phyloP scores from a whole-genome alignment of 2,888 invertebrate genomes.

The Agrotis clavis region DNA sequence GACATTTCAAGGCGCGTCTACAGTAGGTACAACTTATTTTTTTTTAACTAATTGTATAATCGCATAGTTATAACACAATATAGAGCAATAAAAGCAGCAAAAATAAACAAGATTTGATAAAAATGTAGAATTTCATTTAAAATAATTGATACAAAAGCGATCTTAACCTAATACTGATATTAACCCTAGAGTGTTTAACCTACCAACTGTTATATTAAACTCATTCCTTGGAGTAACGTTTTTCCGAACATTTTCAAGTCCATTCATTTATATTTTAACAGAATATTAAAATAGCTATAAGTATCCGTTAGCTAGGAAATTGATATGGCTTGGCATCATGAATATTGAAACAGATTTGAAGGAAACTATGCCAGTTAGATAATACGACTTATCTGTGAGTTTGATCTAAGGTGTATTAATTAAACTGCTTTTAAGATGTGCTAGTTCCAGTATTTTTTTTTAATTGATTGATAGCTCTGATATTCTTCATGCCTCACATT shows the following conservation, averaged over 20 bases:
- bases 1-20: conserved; percentile 45
- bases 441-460: too few relatives aligned
- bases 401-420: not conserved
- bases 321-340: conserved; percentile 27
- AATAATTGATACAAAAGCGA: conserved; percentile 61
- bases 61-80: conserved; percentile 9
- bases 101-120: conserved; percentile 41
- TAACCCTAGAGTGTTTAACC: conserved; percentile 61
- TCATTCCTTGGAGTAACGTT: conserved; percentile 57
- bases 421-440: not conserved
- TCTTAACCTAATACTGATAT: conserved; percentile 64
- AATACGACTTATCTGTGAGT: not conserved
- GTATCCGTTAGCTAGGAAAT: conserved; percentile 33
- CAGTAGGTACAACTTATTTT: conserved; percentile 16
- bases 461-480: too few relatives aligned
- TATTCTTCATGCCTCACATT: too few relatives aligned
- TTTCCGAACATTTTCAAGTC: conserved; percentile 54
- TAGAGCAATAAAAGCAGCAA: conserved; percentile 44
- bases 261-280: conserved; percentile 47
- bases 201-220: conserved; percentile 63
- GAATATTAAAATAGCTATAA: conserved; percentile 54
- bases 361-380: conserved; percentile 5
- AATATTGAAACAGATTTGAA: conserved; percentile 2
- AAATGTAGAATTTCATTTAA: conserved; percentile 33
- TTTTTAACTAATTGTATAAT: not conserved